These are phyloP conservation scores for Xiphophorus birchmanni DNA, from an alignment of 2,797 vertebrate species.

Conservation along the genomic window DNA sequence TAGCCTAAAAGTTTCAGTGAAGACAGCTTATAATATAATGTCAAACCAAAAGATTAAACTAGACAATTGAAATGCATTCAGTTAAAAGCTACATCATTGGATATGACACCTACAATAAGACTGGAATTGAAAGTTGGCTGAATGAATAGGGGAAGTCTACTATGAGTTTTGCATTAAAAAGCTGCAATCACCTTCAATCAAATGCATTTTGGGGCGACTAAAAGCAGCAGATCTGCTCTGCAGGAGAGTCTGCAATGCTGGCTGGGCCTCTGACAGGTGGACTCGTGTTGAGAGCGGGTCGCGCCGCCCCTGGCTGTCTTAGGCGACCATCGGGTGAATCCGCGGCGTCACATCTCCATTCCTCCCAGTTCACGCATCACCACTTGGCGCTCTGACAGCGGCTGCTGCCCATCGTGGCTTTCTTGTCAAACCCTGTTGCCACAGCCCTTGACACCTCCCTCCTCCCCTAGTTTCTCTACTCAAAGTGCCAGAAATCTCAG, in stretches of 20 bases:
- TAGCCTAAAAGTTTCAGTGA: not conserved
- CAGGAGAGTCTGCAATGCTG: conserved; percentile 17
- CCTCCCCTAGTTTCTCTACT: conserved; percentile 55
- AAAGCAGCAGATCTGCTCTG: conserved; percentile 20
- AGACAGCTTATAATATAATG: not conserved
- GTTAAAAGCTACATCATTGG: not conserved
- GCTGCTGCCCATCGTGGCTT: conserved; percentile 60
- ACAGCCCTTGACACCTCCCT: conserved; percentile 61
- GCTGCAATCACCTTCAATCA: conserved; percentile 13
- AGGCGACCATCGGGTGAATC: conserved; percentile 40
- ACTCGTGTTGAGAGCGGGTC: conserved; percentile 29
- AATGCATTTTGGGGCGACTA: conserved; percentile 15
- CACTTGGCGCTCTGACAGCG: conserved; percentile 77
- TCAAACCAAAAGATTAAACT: not conserved
- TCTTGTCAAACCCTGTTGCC: conserved; percentile 75
- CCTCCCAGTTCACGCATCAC: conserved; percentile 74
- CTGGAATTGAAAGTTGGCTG: not conserved
- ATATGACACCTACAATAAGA: not conserved
- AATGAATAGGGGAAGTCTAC: not conserved
- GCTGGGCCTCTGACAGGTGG: conserved; percentile 61
- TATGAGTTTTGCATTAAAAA: not conserved
- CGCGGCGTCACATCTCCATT: conserved; percentile 44
- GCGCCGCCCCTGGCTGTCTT: conserved; percentile 31
- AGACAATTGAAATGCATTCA: not conserved
- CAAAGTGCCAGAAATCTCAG: conserved; percentile 70